phyloP scores from a whole-genome alignment of 2,113 vertebrate genomes.

The Butorides virescens region DNA sequence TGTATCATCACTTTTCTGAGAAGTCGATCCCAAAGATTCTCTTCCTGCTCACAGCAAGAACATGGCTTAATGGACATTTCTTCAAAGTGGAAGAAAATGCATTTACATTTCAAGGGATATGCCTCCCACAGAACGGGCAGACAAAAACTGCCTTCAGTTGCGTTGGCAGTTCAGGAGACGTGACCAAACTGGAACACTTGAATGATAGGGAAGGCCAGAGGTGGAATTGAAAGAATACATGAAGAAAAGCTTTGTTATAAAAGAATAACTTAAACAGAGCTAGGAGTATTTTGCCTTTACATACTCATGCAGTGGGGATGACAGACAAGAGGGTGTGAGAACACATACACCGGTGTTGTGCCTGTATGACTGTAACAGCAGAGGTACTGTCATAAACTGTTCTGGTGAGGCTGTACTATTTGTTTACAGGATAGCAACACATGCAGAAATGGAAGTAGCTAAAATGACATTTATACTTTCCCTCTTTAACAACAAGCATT shows the following conservation, averaged over 20 bases:
- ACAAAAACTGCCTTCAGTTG: neutral
- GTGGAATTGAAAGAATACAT: neutral
- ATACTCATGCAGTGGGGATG: neutral
- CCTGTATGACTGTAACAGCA: neutral
- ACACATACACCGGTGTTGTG: neutral
- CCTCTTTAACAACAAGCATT: neutral
- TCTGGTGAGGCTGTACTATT: neutral
- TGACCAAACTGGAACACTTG: neutral
- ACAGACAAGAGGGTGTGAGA: neutral
- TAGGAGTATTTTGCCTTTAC: neutral
- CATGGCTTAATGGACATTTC: neutral
- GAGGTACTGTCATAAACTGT: neutral
- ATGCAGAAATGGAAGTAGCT: neutral
- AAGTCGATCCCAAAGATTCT: neutral
- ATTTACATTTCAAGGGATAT: neutral
- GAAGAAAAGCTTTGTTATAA: neutral
- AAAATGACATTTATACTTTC: neutral
- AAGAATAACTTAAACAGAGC: neutral
- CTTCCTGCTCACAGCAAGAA: neutral
- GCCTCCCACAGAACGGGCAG: neutral
- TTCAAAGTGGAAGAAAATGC: neutral
- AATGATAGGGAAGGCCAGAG: neutral
- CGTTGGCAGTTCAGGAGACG: neutral
- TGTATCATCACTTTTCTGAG: neutral
- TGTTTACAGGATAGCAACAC: neutral